Percentiles rank a stretch among this genome's conserved stretches.
These are phyloP conservation scores for Nansenia antarctica DNA, from an alignment of 2,113 vertebrate species.

Conservation along the genomic window DNA sequence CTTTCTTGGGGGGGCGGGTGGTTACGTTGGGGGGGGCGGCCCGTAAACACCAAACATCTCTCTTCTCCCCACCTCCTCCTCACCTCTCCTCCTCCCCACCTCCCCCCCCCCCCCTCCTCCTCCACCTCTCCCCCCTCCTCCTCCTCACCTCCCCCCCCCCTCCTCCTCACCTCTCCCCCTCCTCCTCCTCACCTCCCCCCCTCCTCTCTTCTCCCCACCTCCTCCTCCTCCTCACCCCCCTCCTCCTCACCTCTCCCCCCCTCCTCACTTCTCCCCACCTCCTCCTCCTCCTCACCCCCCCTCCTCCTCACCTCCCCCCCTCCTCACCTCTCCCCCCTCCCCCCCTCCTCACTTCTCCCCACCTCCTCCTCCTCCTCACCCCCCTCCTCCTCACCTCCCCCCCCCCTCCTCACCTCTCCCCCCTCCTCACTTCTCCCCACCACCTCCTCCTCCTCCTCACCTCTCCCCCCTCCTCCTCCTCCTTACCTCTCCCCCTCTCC, in stretches of 20 bases:
- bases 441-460: background rate
- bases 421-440: background rate
- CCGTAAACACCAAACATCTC: too few relatives aligned
- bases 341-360: background rate
- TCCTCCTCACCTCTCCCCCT: too few relatives aligned
- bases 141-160: too few relatives aligned
- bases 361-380: background rate
- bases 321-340: background rate
- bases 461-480: too few relatives aligned
- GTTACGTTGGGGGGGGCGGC: too few relatives aligned
- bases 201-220: too few relatives aligned
- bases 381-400: background rate
- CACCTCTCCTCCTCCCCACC: background rate
- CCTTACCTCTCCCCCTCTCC: conserved; percentile 1
- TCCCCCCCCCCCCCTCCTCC: background rate
- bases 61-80: too few relatives aligned
- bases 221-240: too few relatives aligned
- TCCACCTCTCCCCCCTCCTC: too few relatives aligned
- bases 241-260: too few relatives aligned
- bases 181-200: too few relatives aligned
- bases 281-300: background rate
- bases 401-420: background rate
- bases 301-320: background rate
- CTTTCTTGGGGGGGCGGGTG: too few relatives aligned
- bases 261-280: background rate